Percentiles rank a stretch among this genome's conserved stretches.
phyloP scores from a whole-genome alignment of 2,113 vertebrate species.

The Aptenodytes patagonicus region DNA sequence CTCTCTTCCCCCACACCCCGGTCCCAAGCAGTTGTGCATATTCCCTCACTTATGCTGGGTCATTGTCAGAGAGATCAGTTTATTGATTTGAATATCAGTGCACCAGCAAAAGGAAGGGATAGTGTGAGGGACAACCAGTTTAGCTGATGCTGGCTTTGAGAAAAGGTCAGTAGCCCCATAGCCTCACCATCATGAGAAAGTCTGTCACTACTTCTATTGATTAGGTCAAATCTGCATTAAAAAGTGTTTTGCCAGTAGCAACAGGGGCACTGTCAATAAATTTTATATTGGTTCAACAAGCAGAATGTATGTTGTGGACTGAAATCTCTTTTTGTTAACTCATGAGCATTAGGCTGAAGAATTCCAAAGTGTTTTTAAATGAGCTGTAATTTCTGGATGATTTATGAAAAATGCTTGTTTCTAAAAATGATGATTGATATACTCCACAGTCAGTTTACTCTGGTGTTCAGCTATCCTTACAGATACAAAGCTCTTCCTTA shows the following conservation, averaged over 20 bases:
- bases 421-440: background rate
- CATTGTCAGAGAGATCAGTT: background rate
- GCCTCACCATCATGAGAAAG: background rate
- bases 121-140: background rate
- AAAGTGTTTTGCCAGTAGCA: background rate
- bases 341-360: background rate
- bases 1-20: background rate
- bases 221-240: constrained; percentile 1
- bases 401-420: background rate
- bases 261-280: background rate
- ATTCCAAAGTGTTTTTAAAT: background rate
- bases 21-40: rapidly evolving
- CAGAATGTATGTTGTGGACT: background rate
- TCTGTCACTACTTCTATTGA: background rate
- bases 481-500: background rate
- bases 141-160: background rate
- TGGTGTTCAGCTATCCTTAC: background rate
- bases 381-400: background rate
- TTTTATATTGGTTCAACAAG: background rate
- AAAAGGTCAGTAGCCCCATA: background rate
- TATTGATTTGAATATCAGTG: background rate
- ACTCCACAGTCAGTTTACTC: background rate
- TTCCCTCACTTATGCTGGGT: background rate
- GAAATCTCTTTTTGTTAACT: background rate
- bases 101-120: background rate